A percentile compares a stretch with the other conserved stretches of the same genome.
phyloP scores from a whole-genome alignment of 2,888 invertebrate species.

The Eristalis intricaria region DNA sequence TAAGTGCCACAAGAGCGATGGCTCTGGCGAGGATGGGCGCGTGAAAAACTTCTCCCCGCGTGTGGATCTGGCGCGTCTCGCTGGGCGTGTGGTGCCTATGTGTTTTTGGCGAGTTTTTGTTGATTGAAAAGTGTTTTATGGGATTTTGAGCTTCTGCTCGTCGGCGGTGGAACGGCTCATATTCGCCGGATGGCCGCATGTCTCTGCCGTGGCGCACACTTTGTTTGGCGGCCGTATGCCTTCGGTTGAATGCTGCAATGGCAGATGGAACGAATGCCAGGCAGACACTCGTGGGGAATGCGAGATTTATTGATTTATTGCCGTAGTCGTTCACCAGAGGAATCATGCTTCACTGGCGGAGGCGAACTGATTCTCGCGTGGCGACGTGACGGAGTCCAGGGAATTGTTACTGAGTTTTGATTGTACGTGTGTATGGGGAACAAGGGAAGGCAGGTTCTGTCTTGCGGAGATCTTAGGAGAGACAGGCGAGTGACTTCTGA shows the following conservation, averaged over 20 bases:
- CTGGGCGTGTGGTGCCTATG: neutral
- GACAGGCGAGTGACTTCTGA: no score
- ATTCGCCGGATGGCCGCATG: neutral
- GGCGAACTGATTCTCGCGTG: neutral
- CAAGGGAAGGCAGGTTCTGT: neutral
- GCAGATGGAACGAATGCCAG: neutral
- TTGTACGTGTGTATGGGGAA: neutral
- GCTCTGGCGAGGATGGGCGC: neutral
- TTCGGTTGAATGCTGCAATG: neutral
- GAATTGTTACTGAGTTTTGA: neutral
- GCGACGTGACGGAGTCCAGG: neutral
- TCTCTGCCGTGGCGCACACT: neutral
- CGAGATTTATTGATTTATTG: conserved; percentile 26
- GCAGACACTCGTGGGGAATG: neutral
- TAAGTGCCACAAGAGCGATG: conserved; percentile 22
- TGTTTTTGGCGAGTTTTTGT: conserved; percentile 17
- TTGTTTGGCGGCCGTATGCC: neutral
- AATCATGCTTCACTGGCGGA: neutral
- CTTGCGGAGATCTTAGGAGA: no score
- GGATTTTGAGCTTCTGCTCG: conserved; percentile 13
- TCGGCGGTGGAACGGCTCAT: neutral
- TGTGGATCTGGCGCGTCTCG: neutral
- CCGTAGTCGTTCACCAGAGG: neutral
- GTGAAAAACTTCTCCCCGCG: neutral
- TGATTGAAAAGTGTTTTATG: conserved; percentile 60